Base-by-base conservation (phyloP, 2,888 invertebrate species). In the Augiades crinisus region DNA sequence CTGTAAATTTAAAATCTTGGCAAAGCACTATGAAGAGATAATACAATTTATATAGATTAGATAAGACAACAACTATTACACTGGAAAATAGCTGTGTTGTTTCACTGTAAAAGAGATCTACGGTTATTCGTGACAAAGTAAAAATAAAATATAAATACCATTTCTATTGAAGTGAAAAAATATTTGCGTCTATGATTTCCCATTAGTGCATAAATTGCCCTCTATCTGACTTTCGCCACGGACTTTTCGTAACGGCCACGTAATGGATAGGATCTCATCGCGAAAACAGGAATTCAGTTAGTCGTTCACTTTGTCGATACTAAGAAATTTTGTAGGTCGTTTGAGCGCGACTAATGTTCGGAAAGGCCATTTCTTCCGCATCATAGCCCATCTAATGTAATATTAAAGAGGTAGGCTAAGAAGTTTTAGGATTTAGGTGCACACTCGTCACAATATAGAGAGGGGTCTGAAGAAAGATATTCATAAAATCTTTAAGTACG, bases 191-290 rank as follows among this genome's bases (percentile, higher is more conserved):
- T n/a, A n/a, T n/a, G n/a, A n/a, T n/a, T n/a, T n/a, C n/a, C n/a
- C n/a, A n/a, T n/a, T n/a, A 81, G 76, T 83, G 82, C 78, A 85
- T 83, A 84, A 87, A 84, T 86, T 81, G 81, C 68, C 70, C 70
- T 69, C 70, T 83, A 86, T 86, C 83, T 78, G 75, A 62, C 78
- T 78, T 83, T 85, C 83, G 81, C n/a, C n/a, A 75, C 76, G 83
- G 86, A 80, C 86, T n/a, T n/a, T n/a, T 84, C 75, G 65, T 86
- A 86, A 85, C 83, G 77, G 84, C 72, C 73, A 67, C 74, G 67
- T 84, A 83, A 83, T 83, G 80, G 81, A 81, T 83, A 83, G 73
- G 86, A 86, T 86, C 66, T 83, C 83, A 86, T 86, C 86, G 73
- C 56, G 63, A 70, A 80, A 85, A 82, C 80, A 74, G 81, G 78